Percentiles rank a stretch among this genome's conserved stretches.
Conservation (phyloP, 2,797 vertebrate species). For the Alfaro cultratus region DNA sequence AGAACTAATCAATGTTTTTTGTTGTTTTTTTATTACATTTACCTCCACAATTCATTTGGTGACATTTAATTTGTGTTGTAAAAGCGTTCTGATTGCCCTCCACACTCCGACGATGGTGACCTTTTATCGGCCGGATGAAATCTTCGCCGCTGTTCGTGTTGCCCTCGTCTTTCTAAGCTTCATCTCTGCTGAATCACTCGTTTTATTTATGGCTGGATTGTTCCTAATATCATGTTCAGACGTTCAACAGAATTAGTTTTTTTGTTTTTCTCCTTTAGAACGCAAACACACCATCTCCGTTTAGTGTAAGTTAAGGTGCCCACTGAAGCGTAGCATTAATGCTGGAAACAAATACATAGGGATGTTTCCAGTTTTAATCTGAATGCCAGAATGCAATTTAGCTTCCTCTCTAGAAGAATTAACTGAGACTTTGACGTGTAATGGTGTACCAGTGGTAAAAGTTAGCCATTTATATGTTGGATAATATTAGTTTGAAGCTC, state of each 20-base stretch:
- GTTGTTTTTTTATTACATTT: not conserved
- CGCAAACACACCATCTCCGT: not conserved
- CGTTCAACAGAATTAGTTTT: conserved; percentile 64
- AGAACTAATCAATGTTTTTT: not conserved
- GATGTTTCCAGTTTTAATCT: conserved; percentile 27
- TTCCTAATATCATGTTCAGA: conserved; percentile 74
- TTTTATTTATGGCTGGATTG: conserved; percentile 71
- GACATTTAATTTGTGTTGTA: not conserved
- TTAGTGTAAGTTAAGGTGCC: conserved; percentile 13
- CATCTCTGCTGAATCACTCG: conserved; percentile 61
- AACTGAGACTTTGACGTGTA: not conserved
- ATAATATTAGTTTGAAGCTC: not conserved
- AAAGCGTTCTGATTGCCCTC: conserved; percentile 14
- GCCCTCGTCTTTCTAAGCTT: conserved; percentile 3
- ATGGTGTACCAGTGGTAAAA: not conserved
- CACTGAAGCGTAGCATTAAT: conserved; percentile 19
- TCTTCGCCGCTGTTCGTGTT: conserved; percentile 11
- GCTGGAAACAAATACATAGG: conserved; percentile 24
- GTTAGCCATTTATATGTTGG: not conserved
- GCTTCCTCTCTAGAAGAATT: conserved; percentile 11
- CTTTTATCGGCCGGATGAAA: conserved; percentile 31
- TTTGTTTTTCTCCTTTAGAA: conserved; percentile 18
- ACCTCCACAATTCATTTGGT: not conserved
- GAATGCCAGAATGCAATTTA: conserved; percentile 15
- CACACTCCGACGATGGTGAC: conserved; percentile 9